Base-by-base conservation (phyloP, 2,113 vertebrate genomes). In the Penelope pileata region DNA sequence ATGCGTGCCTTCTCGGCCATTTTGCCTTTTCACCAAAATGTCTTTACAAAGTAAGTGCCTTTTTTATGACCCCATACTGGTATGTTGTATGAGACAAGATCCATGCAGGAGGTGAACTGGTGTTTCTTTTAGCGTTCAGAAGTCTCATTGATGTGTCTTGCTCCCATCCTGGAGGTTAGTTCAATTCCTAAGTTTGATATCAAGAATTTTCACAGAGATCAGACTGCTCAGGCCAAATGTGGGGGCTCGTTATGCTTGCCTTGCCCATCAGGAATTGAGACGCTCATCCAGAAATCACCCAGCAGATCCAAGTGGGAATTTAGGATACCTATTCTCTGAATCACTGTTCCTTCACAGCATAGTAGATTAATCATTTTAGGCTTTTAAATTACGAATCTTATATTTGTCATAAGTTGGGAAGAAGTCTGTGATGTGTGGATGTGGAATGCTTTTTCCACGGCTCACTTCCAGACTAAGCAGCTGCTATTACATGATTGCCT, bases 21-120 rank as follows among this genome's bases (percentile, higher is more conserved):
- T 38, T 88, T 84, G 53, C 9, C 1, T 68, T 72, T 67, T 67
- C 48, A 63, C 23, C 23, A 7, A 42, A 78, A 50, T 26, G 27
- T 88, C n/a, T 66, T 74, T 62, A 75, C 93, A 66, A 92, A 95
- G 47, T 7, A 16, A 16, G n/a, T 68, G 40, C 6, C 2, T 62
- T 63, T 43, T 75, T 24, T 56, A 43, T 86, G 84, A 36, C 62
- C 58, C 66, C 53, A 26, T 86, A 59, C 56, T 84, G 92, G 68
- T 87, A 45, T 16, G 29, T 75, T 76, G 54, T 85, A 88, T 93
- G 92, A 85, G 85, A 90, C 47, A 91, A 92, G 92, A 89, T 43
- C 36, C 12, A 7, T n/a, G 29, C 17, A 30, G 16, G 13, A 16
- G 11, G 22, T 50, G 58, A 67, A 12, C 16, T 11, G 40, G 9